Evolutionary conservation across 23 tunicate species (phyloP).

Genomic region (Styela plicata): DNA sequence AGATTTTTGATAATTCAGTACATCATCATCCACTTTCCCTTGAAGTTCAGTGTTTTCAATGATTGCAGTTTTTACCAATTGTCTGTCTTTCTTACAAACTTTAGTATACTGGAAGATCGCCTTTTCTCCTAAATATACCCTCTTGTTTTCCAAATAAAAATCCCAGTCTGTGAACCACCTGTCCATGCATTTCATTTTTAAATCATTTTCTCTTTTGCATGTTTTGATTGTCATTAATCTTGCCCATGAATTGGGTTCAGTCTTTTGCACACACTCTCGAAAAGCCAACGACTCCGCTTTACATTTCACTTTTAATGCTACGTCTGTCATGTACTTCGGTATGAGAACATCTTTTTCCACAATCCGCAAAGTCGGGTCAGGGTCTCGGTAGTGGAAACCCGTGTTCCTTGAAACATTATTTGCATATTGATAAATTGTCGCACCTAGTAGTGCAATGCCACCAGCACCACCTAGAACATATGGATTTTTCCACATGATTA

Average conservation of each 20-base stretch:
- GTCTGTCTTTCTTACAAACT: slow-evolving; percentile 29
- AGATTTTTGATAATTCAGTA: not conserved
- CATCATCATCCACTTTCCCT: not conserved
- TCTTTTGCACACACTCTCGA: slow-evolving; percentile 39
- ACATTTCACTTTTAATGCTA: slow-evolving; percentile 40
- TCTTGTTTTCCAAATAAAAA: slow-evolving; percentile 54
- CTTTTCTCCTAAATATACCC: slow-evolving; percentile 55
- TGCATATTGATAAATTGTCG: slow-evolving; percentile 12
- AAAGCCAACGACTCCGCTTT: slow-evolving; percentile 33
- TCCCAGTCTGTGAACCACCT: slow-evolving; percentile 44
- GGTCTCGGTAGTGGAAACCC: slow-evolving; percentile 60
- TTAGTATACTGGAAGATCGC: slow-evolving; percentile 33
- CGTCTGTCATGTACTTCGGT: slow-evolving; percentile 75
- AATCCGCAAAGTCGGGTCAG: slow-evolving; percentile 70
- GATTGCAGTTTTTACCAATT: slow-evolving; percentile 10
- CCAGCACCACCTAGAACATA: slow-evolving; percentile 27
- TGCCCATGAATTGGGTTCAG: slow-evolving; percentile 24
- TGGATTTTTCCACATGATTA: slow-evolving; percentile 25
- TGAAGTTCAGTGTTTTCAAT: not conserved
- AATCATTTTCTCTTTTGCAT: slow-evolving; percentile 53
- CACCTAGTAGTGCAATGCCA: slow-evolving; percentile 14
- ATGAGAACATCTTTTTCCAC: slow-evolving; percentile 87
- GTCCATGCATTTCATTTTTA: slow-evolving; percentile 83
- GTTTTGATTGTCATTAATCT: slow-evolving; percentile 39
- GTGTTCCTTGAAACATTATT: slow-evolving; percentile 25